Evolutionary conservation across 2,888 invertebrate genomes (phyloP).

Genomic region (Melanostoma scalare): DNA sequence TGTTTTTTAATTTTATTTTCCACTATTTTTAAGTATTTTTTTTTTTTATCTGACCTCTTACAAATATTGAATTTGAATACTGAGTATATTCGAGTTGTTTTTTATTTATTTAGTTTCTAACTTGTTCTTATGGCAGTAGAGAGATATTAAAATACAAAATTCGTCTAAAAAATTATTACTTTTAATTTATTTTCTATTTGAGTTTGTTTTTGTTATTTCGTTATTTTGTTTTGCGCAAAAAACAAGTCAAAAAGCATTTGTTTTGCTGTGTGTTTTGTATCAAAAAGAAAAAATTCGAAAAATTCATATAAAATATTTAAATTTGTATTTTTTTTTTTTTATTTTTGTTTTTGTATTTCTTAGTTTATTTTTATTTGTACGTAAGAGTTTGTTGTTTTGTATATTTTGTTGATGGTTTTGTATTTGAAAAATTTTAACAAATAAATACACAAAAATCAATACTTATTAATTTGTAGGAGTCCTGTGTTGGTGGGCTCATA

Average conservation of each 20-base stretch:
- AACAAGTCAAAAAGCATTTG: slow-evolving; percentile 47
- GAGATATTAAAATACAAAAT: slow-evolving; percentile 54
- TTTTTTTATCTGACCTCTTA: slow-evolving; percentile 39
- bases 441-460: slow-evolving; percentile 59
- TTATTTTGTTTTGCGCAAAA: slow-evolving; percentile 32
- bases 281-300: slow-evolving; percentile 59
- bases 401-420: slow-evolving; percentile 48
- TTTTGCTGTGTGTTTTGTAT: slow-evolving; percentile 26
- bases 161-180: slow-evolving; percentile 60
- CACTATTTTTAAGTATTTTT: slow-evolving; percentile 25
- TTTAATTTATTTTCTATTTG: slow-evolving; percentile 24
- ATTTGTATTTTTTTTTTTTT: slow-evolving; percentile 39
- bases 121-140: slow-evolving; percentile 58
- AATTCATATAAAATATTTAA: slow-evolving; percentile 63
- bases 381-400: slow-evolving; percentile 64
- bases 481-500: slow-evolving; percentile 63
- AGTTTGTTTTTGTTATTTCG: background rate
- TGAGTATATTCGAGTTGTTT: slow-evolving; percentile 43
- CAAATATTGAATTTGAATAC: slow-evolving; percentile 62
- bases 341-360: slow-evolving; percentile 25
- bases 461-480: slow-evolving; percentile 61
- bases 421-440: slow-evolving; percentile 29
- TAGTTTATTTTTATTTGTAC: slow-evolving; percentile 72
- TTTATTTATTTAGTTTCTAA: slow-evolving; percentile 36
- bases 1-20: slow-evolving; percentile 17